Conservation (phyloP, 2,888 invertebrate genomes). For the Hydrotaea cyrtoneurina region DNA sequence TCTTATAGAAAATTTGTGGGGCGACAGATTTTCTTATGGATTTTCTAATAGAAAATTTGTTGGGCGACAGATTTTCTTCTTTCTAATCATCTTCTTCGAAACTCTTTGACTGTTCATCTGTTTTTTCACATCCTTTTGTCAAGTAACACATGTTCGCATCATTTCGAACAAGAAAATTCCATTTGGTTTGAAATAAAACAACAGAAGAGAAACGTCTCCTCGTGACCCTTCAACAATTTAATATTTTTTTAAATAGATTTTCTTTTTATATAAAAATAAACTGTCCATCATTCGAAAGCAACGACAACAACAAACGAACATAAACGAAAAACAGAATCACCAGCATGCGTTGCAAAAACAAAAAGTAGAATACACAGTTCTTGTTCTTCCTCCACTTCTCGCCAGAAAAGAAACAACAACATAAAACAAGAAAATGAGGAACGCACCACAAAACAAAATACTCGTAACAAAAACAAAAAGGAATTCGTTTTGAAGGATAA, state of each 20-base stretch:
- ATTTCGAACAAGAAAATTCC: background rate
- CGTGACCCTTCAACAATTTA: background rate
- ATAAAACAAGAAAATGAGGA: background rate
- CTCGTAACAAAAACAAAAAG: background rate
- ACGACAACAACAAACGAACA: background rate
- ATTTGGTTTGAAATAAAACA: background rate
- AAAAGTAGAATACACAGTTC: background rate
- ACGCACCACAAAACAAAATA: conserved; percentile 18
- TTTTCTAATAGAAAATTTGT: no score
- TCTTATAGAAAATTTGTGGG: no score
- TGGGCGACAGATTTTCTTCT: no score
- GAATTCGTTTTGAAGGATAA: conserved; percentile 32
- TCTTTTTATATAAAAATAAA: background rate
- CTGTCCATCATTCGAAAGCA: background rate
- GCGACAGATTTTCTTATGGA: no score
- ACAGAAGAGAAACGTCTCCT: background rate
- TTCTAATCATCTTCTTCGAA: no score
- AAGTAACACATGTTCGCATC: background rate
- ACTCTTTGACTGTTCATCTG: no score
- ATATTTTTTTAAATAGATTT: background rate
- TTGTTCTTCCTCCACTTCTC: background rate
- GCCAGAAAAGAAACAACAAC: background rate
- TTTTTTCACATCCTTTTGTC: no score
- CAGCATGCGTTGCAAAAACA: background rate
- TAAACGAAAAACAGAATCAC: background rate